These are phyloP conservation scores for Malurus leucopterus DNA, from an alignment of 2,797 vertebrate species.

Conservation along the genomic window DNA sequence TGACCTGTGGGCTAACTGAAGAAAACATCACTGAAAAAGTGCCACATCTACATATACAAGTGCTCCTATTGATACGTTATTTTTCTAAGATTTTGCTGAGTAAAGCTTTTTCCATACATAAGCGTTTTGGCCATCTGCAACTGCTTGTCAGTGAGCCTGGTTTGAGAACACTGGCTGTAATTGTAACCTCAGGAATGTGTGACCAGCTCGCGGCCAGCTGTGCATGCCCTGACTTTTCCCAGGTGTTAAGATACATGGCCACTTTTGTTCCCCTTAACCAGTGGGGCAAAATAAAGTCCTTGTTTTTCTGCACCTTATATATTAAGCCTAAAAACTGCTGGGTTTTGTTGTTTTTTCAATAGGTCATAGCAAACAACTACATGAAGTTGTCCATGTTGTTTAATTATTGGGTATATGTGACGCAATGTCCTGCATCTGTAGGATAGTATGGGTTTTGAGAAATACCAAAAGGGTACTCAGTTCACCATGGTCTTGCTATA, in stretches of 20 bases:
- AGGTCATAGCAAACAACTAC: not conserved
- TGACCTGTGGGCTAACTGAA: conserved; percentile 34
- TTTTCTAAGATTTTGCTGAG: conserved; percentile 73
- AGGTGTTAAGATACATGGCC: conserved; percentile 76
- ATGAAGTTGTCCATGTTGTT: not conserved
- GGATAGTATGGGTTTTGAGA: not conserved
- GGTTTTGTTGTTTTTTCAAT: not conserved
- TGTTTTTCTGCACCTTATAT: conserved; percentile 32
- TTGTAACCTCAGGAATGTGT: conserved; percentile 86
- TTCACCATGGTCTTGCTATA: not conserved
- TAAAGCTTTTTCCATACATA: conserved; percentile 71
- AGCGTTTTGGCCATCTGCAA: conserved; percentile 83
- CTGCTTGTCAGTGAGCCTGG: conserved; percentile 81
- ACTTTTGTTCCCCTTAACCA: conserved; percentile 68
- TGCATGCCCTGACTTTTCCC: conserved; percentile 73
- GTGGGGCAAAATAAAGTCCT: conserved; percentile 56
- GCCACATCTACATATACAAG: conserved; percentile 48
- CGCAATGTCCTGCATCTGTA: not conserved
- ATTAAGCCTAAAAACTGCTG: not conserved
- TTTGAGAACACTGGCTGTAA: conserved; percentile 84
- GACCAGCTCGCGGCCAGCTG: conserved; percentile 80
- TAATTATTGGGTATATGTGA: not conserved
- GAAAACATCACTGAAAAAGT: conserved; percentile 33
- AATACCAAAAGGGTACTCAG: not conserved
- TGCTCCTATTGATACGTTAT: conserved; percentile 64